These are phyloP conservation scores for Drosophila tani DNA, from an alignment of 1,140 invertebrate species.

Conservation along the genomic window DNA sequence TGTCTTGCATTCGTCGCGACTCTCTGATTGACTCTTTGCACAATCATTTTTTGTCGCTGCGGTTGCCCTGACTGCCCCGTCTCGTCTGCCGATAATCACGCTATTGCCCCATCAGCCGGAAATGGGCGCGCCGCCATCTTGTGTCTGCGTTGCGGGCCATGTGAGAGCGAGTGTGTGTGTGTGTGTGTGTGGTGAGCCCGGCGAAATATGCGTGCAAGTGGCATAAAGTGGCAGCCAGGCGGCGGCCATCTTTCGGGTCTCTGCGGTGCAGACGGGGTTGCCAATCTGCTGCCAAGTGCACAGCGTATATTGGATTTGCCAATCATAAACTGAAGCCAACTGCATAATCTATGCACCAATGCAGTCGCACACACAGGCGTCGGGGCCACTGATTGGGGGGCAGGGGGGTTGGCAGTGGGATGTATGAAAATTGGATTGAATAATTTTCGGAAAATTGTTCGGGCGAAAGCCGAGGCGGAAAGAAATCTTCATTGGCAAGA, in stretches of 20 bases:
- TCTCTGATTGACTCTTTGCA: background rate
- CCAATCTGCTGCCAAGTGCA: conserved; percentile 79
- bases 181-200: conserved; percentile 31
- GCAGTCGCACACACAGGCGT: conserved; percentile 48
- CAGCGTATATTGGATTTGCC: conserved; percentile 80
- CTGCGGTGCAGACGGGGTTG: conserved; percentile 29
- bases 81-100: conserved; percentile 77
- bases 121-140: conserved; percentile 77
- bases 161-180: conserved; percentile 1
- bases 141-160: conserved; percentile 52
- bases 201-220: conserved; percentile 77
- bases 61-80: conserved; percentile 59
- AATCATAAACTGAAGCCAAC: conserved; percentile 82
- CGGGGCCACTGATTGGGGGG: too few species aligned
- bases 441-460: conserved; percentile 18
- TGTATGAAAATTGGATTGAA: conserved; percentile 39
- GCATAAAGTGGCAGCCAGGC: conserved; percentile 72
- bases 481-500: background rate
- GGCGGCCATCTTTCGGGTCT: conserved; percentile 29
- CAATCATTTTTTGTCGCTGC: conserved; percentile 62
- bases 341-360: conserved; percentile 79
- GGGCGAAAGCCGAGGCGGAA: background rate
- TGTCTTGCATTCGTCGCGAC: background rate
- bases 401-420: background rate
- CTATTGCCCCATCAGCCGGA: conserved; percentile 78